phyloP scores from a whole-genome alignment of 1,140 invertebrate genomes.

The Onthophagus taurus region DNA sequence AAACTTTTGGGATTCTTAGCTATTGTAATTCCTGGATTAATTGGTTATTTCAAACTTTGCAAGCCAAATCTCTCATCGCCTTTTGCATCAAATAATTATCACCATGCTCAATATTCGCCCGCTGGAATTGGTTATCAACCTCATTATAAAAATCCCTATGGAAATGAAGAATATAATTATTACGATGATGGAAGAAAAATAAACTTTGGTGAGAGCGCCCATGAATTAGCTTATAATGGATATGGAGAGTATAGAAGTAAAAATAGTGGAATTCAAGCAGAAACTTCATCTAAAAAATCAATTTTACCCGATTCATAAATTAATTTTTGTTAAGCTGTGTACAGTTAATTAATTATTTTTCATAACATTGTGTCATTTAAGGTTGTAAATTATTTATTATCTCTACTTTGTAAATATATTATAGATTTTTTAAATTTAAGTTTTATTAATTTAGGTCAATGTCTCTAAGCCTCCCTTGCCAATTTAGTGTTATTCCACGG shows the following conservation, averaged over 20 bases:
- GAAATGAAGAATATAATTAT: slow-evolving; percentile 35
- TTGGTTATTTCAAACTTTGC: slow-evolving; percentile 73
- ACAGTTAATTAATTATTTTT: too few relatives aligned
- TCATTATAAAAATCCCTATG: slow-evolving; percentile 35
- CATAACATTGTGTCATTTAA: too few relatives aligned
- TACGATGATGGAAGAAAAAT: slow-evolving; percentile 43
- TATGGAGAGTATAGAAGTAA: slow-evolving; percentile 42
- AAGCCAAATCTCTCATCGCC: slow-evolving; percentile 46
- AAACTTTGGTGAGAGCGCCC: slow-evolving; percentile 58
- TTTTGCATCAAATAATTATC: slow-evolving; percentile 37
- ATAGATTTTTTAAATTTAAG: too few relatives aligned
- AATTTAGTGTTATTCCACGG: too few relatives aligned
- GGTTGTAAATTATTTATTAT: too few relatives aligned
- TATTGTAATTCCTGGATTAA: slow-evolving; percentile 62
- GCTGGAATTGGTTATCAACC: slow-evolving; percentile 51
- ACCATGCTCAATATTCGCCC: slow-evolving; percentile 50
- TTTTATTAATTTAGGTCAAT: too few relatives aligned
- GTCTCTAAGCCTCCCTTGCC: too few relatives aligned
- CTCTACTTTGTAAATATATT: too few relatives aligned
- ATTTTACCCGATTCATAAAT: slow-evolving; percentile 35
- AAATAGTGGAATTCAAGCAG: slow-evolving; percentile 28
- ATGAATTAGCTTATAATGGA: slow-evolving; percentile 56
- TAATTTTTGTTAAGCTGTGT: too few relatives aligned
- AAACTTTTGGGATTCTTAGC: slow-evolving; percentile 70
- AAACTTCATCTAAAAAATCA: slow-evolving; percentile 29